A percentile compares a stretch with the other conserved stretches of the same genome.
Evolutionary conservation across 2,113 vertebrate genomes (phyloP).

Genomic region (Strix aluco): DNA sequence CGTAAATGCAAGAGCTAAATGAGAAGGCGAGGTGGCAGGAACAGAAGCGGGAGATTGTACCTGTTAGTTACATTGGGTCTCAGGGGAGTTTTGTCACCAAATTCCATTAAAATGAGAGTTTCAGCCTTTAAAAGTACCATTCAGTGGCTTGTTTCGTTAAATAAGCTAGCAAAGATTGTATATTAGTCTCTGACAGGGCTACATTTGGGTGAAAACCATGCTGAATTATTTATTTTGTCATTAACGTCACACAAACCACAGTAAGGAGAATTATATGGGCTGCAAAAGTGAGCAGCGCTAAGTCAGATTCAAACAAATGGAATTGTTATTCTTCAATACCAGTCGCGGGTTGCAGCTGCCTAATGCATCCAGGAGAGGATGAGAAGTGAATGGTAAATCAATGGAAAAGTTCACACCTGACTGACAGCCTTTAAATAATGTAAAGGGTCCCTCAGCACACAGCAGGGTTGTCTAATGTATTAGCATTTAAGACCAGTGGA

Average conservation of each 20-base stretch:
- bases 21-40: background rate
- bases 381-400: slow-evolving; percentile 53
- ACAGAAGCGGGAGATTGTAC: background rate
- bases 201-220: slow-evolving; percentile 26
- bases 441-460: background rate
- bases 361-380: slow-evolving; percentile 40
- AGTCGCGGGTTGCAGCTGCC: background rate
- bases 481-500: background rate
- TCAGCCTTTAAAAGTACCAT: background rate
- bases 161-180: slow-evolving; percentile 22
- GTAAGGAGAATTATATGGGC: slow-evolving; percentile 31
- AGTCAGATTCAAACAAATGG: slow-evolving; percentile 19
- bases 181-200: slow-evolving; percentile 40
- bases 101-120: slow-evolving; percentile 23
- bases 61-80: background rate
- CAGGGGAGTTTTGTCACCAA: background rate
- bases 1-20: background rate
- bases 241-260: slow-evolving; percentile 41
- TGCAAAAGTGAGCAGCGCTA: background rate
- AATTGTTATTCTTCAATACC: slow-evolving; percentile 36
- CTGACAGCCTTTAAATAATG: slow-evolving; percentile 48
- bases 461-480: slow-evolving; percentile 8
- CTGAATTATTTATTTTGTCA: slow-evolving; percentile 70
- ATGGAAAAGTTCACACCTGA: slow-evolving; percentile 52
- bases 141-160: slow-evolving; percentile 30